Evolutionary conservation across 2,888 invertebrate species (phyloP).

Genomic region (Pristionchus japonicus): DNA sequence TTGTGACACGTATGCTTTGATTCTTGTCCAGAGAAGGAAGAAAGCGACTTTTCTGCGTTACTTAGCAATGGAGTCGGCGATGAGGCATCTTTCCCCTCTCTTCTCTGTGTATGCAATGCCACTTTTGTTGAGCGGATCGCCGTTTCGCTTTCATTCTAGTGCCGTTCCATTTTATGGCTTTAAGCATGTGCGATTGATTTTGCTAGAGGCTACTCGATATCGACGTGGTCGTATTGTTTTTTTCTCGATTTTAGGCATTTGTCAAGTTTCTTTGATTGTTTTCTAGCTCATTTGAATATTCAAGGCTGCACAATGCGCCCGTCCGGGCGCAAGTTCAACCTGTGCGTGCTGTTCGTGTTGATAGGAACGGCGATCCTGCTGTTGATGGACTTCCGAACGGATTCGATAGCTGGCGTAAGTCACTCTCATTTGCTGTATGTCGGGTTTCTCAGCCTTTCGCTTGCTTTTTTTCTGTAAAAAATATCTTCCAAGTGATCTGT

Average conservation of each 20-base stretch:
- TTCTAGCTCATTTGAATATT: too few species aligned
- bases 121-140: not conserved
- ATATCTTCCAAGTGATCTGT: too few species aligned
- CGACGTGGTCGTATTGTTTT: too few species aligned
- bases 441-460: too few species aligned
- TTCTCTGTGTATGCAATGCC: not conserved
- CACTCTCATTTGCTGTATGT: not conserved
- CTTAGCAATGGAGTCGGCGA: not conserved
- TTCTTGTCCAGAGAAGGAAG: not conserved
- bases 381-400: slow-evolving; percentile 5
- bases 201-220: not conserved
- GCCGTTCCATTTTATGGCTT: not conserved
- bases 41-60: not conserved
- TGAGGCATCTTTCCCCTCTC: not conserved
- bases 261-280: too few species aligned
- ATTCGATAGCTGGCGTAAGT: not conserved
- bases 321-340: slow-evolving; percentile 1
- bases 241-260: too few species aligned
- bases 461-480: too few species aligned
- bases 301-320: not conserved
- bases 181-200: not conserved
- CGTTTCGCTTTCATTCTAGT: not conserved
- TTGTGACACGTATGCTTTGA: not conserved
- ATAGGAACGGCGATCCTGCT: not conserved
- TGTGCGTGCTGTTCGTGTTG: not conserved